Percentiles rank a stretch among this genome's conserved stretches.
Conservation (phyloP, 2,888 invertebrate genomes). For the Dexiosoma caninum region DNA sequence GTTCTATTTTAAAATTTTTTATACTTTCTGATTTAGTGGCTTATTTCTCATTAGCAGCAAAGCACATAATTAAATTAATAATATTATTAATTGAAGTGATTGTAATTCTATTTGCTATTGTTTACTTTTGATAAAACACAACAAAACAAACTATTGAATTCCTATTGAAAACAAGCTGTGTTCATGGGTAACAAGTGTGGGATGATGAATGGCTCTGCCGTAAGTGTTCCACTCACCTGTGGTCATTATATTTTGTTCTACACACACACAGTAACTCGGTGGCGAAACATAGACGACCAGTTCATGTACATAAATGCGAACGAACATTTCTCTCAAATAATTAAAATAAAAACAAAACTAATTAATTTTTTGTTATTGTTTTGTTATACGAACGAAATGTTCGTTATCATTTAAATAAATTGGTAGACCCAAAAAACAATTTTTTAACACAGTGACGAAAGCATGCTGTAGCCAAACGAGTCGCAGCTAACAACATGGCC, state of each 20-base stretch:
- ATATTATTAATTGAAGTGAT: slow-evolving; percentile 16
- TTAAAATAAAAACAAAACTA: too few relatives aligned
- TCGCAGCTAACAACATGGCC: not conserved
- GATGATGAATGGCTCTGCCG: not conserved
- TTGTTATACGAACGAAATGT: too few relatives aligned
- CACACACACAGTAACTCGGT: too few relatives aligned
- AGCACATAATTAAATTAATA: slow-evolving; percentile 30
- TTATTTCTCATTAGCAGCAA: slow-evolving; percentile 21
- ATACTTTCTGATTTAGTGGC: slow-evolving; percentile 14
- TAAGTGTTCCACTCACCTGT: not conserved
- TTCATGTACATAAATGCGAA: too few relatives aligned
- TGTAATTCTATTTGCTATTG: slow-evolving; percentile 17
- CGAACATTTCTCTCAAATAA: too few relatives aligned
- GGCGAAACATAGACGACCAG: too few relatives aligned
- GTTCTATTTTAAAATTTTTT: too few relatives aligned
- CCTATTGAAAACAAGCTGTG: slow-evolving; percentile 43
- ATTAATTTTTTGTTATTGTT: too few relatives aligned
- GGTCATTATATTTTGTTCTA: not conserved
- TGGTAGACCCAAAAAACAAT: too few relatives aligned
- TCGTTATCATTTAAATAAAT: too few relatives aligned
- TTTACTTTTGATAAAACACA: slow-evolving; percentile 22
- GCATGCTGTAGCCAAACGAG: not conserved
- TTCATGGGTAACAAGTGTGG: slow-evolving; percentile 54
- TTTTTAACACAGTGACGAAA: not conserved
- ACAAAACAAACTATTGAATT: slow-evolving; percentile 15